Percentiles rank a stretch among this genome's conserved stretches.
Evolutionary conservation across 2,888 invertebrate genomes (phyloP).

Genomic region (Conops quadrifasciatus): DNA sequence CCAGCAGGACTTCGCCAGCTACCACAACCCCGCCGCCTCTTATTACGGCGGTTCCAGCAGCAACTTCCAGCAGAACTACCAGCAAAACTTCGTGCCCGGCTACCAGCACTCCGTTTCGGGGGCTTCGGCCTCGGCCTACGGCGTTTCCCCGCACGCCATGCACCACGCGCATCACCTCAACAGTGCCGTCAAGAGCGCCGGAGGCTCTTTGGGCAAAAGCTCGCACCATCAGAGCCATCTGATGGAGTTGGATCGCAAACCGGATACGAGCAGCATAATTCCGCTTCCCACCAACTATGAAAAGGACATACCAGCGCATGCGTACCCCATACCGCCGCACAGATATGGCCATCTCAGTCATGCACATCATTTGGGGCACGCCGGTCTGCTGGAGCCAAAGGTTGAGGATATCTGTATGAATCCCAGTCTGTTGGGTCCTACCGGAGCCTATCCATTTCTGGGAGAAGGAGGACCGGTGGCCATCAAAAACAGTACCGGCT

Average conservation of each 20-base stretch:
- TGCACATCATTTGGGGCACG: slow-evolving; percentile 49
- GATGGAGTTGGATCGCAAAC: slow-evolving; percentile 62
- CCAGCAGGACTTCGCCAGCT: slow-evolving; percentile 51
- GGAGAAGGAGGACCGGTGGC: slow-evolving; percentile 77
- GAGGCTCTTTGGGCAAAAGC: slow-evolving; percentile 7
- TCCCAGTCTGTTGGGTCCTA: slow-evolving; percentile 47
- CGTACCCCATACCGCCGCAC: slow-evolving; percentile 65
- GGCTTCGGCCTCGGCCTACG: slow-evolving; percentile 51
- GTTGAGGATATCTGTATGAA: slow-evolving; percentile 56
- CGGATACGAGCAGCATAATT: slow-evolving; percentile 61
- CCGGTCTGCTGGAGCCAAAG: slow-evolving; percentile 57
- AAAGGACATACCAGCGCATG: slow-evolving; percentile 65
- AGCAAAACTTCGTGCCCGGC: slow-evolving; percentile 62
- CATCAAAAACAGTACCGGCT: slow-evolving; percentile 72
- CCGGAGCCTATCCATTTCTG: slow-evolving; percentile 68
- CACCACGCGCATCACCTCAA: slow-evolving; percentile 45
- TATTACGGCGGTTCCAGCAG: slow-evolving; percentile 57
- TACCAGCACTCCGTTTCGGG: slow-evolving; percentile 57
- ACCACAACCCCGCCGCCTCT: slow-evolving; percentile 54
- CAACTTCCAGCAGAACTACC: slow-evolving; percentile 62
- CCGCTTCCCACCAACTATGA: slow-evolving; percentile 65
- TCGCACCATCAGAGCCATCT: slow-evolving; percentile 54
- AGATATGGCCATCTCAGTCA: slow-evolving; percentile 55
- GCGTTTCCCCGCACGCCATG: slow-evolving; percentile 49
- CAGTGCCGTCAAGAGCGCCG: slow-evolving; percentile 17